Conservation (phyloP, 2,797 vertebrate species). For the Ptychobarbus kaznakovi region DNA sequence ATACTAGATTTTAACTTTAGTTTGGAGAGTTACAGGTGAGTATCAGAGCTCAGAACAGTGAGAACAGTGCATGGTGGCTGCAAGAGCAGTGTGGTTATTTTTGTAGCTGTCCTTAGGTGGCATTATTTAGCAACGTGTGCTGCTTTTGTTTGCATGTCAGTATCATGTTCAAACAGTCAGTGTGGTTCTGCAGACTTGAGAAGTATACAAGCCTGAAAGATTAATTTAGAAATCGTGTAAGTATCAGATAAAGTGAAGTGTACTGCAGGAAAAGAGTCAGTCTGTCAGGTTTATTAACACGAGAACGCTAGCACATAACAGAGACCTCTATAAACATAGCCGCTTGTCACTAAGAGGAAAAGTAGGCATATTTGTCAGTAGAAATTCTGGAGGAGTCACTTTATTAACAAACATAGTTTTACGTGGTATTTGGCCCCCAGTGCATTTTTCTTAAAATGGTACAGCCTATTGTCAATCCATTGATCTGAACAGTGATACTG, state of each 20-base stretch:
- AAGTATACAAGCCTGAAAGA: neutral
- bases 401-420: neutral
- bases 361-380: neutral
- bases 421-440: neutral
- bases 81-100: slow-evolving; percentile 17
- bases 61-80: neutral
- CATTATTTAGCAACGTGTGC: slow-evolving; percentile 28
- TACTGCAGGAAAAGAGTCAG: neutral
- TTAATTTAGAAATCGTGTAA: neutral
- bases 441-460: neutral
- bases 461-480: neutral
- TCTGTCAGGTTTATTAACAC: neutral
- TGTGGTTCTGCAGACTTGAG: neutral
- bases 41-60: neutral
- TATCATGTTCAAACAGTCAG: neutral
- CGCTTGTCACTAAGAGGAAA: neutral
- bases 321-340: neutral
- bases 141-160: slow-evolving; percentile 3
- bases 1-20: neutral
- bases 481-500: neutral
- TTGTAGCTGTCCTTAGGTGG: slow-evolving; percentile 42
- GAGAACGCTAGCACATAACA: neutral
- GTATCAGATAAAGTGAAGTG: neutral
- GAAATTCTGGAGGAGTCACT: neutral
- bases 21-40: neutral